Base-by-base conservation (phyloP, 2,113 vertebrate species). In the Cygnus buccinator region DNA sequence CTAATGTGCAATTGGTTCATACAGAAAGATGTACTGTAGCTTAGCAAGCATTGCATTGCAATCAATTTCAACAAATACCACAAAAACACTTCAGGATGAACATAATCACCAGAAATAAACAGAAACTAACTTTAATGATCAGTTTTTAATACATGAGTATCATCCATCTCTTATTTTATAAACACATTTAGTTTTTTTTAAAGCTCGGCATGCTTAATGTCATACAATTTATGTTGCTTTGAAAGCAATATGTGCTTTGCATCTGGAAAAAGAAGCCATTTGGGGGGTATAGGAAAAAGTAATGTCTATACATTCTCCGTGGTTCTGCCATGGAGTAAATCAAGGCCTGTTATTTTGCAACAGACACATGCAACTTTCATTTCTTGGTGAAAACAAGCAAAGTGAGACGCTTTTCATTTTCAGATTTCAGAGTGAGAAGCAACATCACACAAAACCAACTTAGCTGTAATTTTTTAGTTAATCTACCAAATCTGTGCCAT, bases 101-200 rank as follows among this genome's bases (percentile, higher is more conserved):
- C 8, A 58, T 84, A 95, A 96, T 92, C 91, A 90, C 48, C 54
- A 75, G 57, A 93, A 95, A 93, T 68, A 94, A 95, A 89, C 79
- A 81, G 46, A 63, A 86, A 90, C 46, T 88, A 68, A 55, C 43
- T 92, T 75, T 62, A 94, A 91, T 59, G 39, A 91, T 85, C 28
- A 62, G n/a, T 66, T 92, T 86, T 75, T 89, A 89, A 87, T 82
- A 28, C 25, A 19, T 26, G 18, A 71, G 16, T 84, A 73, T 89
- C 89, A 75, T 89, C 39, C 61, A 73, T 33, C 35, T 62, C 29
- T 74, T 90, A n/a, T 76, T 90, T 95, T 84, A 87, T 46, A 89
- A 92, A 91, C 58, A 78, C n/a, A 13, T n/a, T 65, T 80, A 74
- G 15, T 20, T 90, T 68, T 94, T 94, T 37, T 52, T 87, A 73